Conservation (phyloP, 2,797 vertebrate genomes). For the Poeciliopsis turneri region DNA sequence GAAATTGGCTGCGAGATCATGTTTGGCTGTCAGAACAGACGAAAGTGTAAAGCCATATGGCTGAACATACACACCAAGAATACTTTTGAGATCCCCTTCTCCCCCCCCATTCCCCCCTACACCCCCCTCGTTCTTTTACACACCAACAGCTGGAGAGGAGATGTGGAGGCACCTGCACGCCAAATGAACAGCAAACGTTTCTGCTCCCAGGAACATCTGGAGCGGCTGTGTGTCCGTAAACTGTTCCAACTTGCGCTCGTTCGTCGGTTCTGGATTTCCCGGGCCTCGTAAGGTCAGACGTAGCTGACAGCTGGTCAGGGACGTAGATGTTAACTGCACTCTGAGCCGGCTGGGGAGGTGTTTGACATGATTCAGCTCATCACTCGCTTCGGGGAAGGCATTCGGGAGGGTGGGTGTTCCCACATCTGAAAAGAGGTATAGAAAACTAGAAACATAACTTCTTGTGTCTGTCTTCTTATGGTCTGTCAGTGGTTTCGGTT, state of each 20-base stretch:
- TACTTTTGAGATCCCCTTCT: slow-evolving; percentile 67
- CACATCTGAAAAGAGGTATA: slow-evolving; percentile 70
- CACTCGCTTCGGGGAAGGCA: slow-evolving; percentile 28
- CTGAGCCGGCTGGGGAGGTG: slow-evolving; percentile 52
- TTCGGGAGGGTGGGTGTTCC: slow-evolving; percentile 29
- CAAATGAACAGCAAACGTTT: slow-evolving; percentile 77
- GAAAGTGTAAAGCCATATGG: slow-evolving; percentile 78
- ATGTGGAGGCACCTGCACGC: slow-evolving; percentile 82
- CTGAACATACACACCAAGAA: slow-evolving; percentile 73
- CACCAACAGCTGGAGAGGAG: slow-evolving; percentile 80
- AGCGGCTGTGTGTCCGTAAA: slow-evolving; percentile 62
- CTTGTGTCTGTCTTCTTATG: slow-evolving; percentile 52
- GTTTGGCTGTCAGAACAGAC: slow-evolving; percentile 80
- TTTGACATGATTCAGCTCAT: slow-evolving; percentile 71
- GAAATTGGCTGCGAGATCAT: slow-evolving; percentile 74
- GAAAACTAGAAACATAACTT: slow-evolving; percentile 69
- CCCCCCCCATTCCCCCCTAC: background rate
- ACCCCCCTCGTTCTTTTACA: slow-evolving; percentile 34
- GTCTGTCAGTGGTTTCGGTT: slow-evolving; percentile 56
- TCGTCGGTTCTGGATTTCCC: slow-evolving; percentile 67
- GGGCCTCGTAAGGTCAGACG: slow-evolving; percentile 70
- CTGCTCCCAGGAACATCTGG: slow-evolving; percentile 79
- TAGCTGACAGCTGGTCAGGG: slow-evolving; percentile 70
- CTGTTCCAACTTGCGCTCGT: slow-evolving; percentile 59
- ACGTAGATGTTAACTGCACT: slow-evolving; percentile 64